phyloP scores from a whole-genome alignment of 2,797 vertebrate genomes.

The Emys orbicularis region DNA sequence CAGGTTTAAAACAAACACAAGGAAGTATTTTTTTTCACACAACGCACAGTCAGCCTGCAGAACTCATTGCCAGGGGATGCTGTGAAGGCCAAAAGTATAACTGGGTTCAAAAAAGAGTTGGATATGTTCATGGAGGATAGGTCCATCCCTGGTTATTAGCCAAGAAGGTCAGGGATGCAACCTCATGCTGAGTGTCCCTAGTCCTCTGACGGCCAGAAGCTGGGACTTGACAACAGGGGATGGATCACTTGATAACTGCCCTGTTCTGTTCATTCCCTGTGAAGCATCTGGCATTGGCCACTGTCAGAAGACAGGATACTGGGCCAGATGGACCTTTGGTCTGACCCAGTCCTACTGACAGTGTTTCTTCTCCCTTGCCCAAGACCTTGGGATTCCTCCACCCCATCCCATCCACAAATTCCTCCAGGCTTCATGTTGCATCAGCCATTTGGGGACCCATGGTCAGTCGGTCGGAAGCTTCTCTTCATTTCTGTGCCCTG shows the following conservation, averaged over 20 bases:
- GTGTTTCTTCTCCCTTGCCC: background rate
- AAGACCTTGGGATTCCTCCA: background rate
- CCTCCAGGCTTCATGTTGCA: background rate
- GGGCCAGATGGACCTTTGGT: background rate
- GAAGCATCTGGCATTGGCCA: background rate
- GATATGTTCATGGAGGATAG: background rate
- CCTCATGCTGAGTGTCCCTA: background rate
- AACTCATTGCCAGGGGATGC: background rate
- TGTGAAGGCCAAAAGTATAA: background rate
- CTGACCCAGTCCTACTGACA: background rate
- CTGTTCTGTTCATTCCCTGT: background rate
- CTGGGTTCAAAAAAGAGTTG: background rate
- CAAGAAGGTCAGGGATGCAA: background rate
- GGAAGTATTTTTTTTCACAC: background rate
- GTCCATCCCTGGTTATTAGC: background rate
- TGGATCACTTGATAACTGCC: background rate
- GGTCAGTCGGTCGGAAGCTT: rapidly evolving
- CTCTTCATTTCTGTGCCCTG: background rate
- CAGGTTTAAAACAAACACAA: background rate
- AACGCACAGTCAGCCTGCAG: background rate
- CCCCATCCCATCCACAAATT: background rate
- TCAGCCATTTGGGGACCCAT: background rate
- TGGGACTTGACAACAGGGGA: background rate
- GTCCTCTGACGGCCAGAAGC: background rate
- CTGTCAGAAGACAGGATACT: background rate